phyloP scores from a whole-genome alignment of 2,888 invertebrate species.

The Drosophila kuntzei region DNA sequence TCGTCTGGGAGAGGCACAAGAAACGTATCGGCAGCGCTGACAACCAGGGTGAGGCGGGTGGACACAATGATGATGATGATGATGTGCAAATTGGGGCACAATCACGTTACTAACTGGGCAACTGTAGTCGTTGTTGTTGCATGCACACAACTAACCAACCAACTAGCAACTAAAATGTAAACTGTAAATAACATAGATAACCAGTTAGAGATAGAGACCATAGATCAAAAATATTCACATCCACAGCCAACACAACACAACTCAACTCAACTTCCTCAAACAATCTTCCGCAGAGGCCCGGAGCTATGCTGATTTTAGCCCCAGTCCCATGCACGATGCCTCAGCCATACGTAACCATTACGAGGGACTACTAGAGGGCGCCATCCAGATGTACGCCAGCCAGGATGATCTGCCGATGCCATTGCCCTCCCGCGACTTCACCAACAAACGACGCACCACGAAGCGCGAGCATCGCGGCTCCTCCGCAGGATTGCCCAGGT shows the following conservation, averaged over 20 bases:
- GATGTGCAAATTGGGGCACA: slow-evolving; percentile 69
- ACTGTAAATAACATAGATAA: slow-evolving; percentile 44
- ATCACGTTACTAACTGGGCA: slow-evolving; percentile 74
- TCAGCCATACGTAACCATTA: slow-evolving; percentile 84
- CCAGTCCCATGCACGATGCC: slow-evolving; percentile 84
- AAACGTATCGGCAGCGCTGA: slow-evolving; percentile 86
- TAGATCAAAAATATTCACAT: slow-evolving; percentile 42
- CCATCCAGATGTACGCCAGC: slow-evolving; percentile 85
- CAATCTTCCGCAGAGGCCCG: slow-evolving; percentile 76
- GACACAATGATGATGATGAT: slow-evolving; percentile 47
- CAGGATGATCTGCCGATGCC: slow-evolving; percentile 84
- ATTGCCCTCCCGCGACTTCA: slow-evolving; percentile 81
- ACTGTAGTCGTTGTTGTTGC: slow-evolving; percentile 65
- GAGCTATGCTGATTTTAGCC: slow-evolving; percentile 72
- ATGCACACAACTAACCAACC: slow-evolving; percentile 43
- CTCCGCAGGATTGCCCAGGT: slow-evolving; percentile 84
- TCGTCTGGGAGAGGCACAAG: slow-evolving; percentile 93
- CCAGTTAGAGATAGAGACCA: slow-evolving; percentile 30
- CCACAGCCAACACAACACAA: slow-evolving; percentile 49
- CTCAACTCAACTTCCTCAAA: slow-evolving; percentile 63
- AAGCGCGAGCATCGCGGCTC: slow-evolving; percentile 84
- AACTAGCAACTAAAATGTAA: slow-evolving; percentile 12
- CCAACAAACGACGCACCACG: slow-evolving; percentile 77
- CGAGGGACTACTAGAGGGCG: slow-evolving; percentile 85
- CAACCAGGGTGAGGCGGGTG: slow-evolving; percentile 75